A percentile compares a stretch with the other conserved stretches of the same genome.
phyloP scores from a whole-genome alignment of 2,888 invertebrate genomes.

The Agriopis marginaria region DNA sequence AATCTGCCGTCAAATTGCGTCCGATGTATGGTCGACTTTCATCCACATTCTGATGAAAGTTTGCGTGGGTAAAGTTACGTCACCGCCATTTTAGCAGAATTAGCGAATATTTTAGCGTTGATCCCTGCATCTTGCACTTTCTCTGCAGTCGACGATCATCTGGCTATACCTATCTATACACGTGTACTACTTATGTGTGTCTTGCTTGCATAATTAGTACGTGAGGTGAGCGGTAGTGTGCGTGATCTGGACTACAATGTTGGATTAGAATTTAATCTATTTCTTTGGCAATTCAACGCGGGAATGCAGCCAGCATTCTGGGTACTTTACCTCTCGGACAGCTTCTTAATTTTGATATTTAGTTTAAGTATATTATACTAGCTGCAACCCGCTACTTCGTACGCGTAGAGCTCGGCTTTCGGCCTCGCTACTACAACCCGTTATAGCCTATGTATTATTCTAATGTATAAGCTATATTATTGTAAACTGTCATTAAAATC shows the following conservation, averaged over 20 bases:
- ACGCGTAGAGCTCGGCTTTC: too few species aligned
- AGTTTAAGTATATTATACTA: too few species aligned
- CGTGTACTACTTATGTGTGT: slow-evolving; percentile 1
- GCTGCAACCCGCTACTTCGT: too few species aligned
- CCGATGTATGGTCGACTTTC: background rate
- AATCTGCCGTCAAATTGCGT: background rate
- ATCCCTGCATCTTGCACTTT: slow-evolving; percentile 71
- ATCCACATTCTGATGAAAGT: background rate
- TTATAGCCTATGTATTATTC: too few species aligned
- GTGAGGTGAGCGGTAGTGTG: slow-evolving; percentile 13
- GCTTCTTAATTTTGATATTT: too few species aligned
- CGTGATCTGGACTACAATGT: slow-evolving; percentile 23
- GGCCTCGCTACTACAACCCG: too few species aligned
- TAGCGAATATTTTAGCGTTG: slow-evolving; percentile 64
- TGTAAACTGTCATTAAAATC: too few species aligned
- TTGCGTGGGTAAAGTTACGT: slow-evolving; percentile 36
- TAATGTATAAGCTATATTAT: too few species aligned
- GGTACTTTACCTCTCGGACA: too few species aligned
- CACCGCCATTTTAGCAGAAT: slow-evolving; percentile 53
- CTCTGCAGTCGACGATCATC: slow-evolving; percentile 64
- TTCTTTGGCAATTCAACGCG: too few species aligned
- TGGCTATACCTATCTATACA: slow-evolving; percentile 6
- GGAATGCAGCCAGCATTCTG: too few species aligned
- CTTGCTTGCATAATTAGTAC: slow-evolving; percentile 51
- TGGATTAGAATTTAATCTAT: slow-evolving; percentile 17